Conservation (phyloP, 2,888 invertebrate genomes). For the Drosophila meridionalis region DNA sequence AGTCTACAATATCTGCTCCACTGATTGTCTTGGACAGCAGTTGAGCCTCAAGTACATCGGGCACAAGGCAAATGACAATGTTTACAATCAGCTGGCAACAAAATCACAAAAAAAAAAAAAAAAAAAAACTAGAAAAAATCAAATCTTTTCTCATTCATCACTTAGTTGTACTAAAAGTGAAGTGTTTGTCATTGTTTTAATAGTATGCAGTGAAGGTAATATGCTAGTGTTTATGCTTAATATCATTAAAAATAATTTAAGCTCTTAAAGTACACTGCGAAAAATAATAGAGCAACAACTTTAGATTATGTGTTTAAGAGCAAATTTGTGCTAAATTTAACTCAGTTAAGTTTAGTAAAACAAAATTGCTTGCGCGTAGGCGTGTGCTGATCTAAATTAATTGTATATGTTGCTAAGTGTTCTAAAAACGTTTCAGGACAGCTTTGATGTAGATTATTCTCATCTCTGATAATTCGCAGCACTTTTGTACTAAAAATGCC, state of each 20-base stretch:
- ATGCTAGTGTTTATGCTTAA: background rate
- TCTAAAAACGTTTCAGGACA: background rate
- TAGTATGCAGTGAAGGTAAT: background rate
- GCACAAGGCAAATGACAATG: slow-evolving; percentile 40
- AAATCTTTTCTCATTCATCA: slow-evolving; percentile 2
- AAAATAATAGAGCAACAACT: background rate
- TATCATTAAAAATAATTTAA: background rate
- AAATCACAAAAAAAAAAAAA: background rate
- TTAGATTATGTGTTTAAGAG: too few species aligned
- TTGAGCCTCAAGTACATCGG: slow-evolving; percentile 34
- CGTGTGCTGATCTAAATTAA: background rate
- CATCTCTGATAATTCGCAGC: background rate
- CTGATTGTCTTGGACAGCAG: slow-evolving; percentile 29
- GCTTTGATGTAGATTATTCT: background rate
- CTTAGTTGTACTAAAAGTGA: slow-evolving; percentile 2
- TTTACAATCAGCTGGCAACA: slow-evolving; percentile 21
- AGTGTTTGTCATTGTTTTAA: background rate
- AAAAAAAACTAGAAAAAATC: background rate
- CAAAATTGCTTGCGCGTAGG: background rate
- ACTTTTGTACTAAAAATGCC: background rate
- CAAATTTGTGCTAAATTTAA: background rate
- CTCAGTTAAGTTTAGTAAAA: background rate
- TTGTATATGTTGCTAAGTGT: too few species aligned
- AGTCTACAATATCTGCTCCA: slow-evolving; percentile 12
- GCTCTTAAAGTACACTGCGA: background rate